These are phyloP conservation scores for Chelmon rostratus DNA, from an alignment of 2,797 vertebrate genomes.

Conservation along the genomic window DNA sequence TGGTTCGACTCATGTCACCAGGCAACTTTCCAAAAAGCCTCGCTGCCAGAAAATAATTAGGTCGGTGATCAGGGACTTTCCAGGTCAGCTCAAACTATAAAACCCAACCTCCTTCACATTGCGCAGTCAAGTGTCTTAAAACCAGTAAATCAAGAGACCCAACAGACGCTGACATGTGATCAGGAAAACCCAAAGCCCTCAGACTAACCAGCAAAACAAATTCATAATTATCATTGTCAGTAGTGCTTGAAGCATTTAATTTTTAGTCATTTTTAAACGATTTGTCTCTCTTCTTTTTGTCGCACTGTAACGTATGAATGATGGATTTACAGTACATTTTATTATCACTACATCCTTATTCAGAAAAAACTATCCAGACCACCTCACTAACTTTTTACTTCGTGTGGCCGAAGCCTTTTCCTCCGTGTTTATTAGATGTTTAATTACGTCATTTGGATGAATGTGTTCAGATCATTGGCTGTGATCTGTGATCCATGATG, in stretches of 20 bases:
- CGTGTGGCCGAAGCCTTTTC: background rate
- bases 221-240: background rate
- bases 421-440: background rate
- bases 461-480: background rate
- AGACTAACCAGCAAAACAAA: background rate
- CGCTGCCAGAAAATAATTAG: background rate
- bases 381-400: background rate
- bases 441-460: background rate
- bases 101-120: rapidly evolving
- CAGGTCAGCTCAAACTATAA: constrained; percentile 1
- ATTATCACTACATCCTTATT: background rate
- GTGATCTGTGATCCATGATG: background rate
- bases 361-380: background rate
- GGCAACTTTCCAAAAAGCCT: constrained; percentile 44
- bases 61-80: constrained; percentile 56
- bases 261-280: background rate
- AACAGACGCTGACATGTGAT: rapidly evolving
- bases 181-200: background rate
- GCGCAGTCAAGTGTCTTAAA: rapidly evolving
- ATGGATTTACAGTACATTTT: rapidly evolving
- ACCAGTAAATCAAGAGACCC: background rate
- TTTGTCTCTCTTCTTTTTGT: background rate
- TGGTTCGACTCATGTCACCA: constrained; percentile 26
- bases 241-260: rapidly evolving
- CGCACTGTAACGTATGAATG: background rate